Evolutionary conservation across 35 echinoderm and acorn worm species (phyloP).

Genomic region (Ophioderma brevispina): DNA sequence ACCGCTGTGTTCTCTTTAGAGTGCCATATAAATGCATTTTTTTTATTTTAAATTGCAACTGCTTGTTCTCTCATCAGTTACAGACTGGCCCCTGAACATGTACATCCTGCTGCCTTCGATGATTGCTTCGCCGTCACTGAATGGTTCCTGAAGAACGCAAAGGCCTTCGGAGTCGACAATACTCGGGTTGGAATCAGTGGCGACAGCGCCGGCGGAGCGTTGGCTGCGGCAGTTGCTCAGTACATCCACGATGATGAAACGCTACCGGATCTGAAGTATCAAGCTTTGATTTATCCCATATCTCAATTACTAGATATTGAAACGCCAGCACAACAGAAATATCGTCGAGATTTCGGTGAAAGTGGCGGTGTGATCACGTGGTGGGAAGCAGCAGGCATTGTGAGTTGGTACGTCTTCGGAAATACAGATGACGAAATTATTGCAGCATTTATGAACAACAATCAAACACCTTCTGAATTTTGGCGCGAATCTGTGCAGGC

Average conservation of each 20-base stretch:
- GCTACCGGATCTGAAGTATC: slow-evolving; percentile 60
- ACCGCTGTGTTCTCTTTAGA: too few species aligned
- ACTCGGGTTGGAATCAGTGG: slow-evolving; percentile 69
- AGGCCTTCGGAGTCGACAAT: slow-evolving; percentile 59
- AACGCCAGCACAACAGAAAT: slow-evolving; percentile 49
- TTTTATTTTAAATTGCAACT: too few species aligned
- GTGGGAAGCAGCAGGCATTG: slow-evolving; percentile 1
- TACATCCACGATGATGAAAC: slow-evolving; percentile 44
- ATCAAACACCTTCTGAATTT: slow-evolving; percentile 25
- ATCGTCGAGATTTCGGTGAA: slow-evolving; percentile 31
- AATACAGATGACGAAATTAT: slow-evolving; percentile 23
- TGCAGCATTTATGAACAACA: slow-evolving; percentile 11
- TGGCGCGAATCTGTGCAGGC: slow-evolving; percentile 1
- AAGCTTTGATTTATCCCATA: slow-evolving; percentile 75
- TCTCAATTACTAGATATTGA: slow-evolving; percentile 55
- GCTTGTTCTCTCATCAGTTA: slow-evolving; percentile 53
- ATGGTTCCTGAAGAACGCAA: slow-evolving; percentile 75
- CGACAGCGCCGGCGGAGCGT: slow-evolving; percentile 86
- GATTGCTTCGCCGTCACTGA: slow-evolving; percentile 57
- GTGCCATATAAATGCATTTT: too few species aligned
- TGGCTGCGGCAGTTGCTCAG: slow-evolving; percentile 64
- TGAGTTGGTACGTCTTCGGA: slow-evolving; percentile 27
- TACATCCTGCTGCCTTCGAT: slow-evolving; percentile 38
- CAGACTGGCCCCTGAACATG: background rate
- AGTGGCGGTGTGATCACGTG: slow-evolving; percentile 44